Evolutionary conservation across 2,888 invertebrate genomes (phyloP).

Genomic region (Hedya salicella): DNA sequence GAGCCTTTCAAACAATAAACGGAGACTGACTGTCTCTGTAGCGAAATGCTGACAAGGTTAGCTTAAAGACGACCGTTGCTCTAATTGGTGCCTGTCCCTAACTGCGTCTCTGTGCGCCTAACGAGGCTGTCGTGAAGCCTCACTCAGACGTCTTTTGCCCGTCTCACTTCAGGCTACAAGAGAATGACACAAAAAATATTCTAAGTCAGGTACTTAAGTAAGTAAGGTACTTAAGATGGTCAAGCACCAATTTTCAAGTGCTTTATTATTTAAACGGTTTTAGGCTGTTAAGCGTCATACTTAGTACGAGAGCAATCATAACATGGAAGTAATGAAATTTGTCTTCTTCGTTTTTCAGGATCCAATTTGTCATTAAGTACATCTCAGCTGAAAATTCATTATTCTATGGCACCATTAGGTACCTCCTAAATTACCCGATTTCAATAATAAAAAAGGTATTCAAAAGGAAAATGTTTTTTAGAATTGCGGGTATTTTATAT

Average conservation of each 20-base stretch:
- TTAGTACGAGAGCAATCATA: background rate
- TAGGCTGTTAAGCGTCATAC: background rate
- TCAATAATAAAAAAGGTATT: no score
- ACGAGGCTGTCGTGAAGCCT: constrained; percentile 47
- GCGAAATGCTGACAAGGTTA: constrained; percentile 36
- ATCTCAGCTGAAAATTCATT: no score
- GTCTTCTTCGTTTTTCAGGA: background rate
- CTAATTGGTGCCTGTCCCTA: constrained; percentile 51
- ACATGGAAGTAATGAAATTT: background rate
- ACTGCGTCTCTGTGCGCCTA: constrained; percentile 47
- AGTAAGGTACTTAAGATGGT: background rate
- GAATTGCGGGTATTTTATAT: no score
- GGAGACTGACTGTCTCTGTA: background rate
- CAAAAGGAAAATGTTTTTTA: no score
- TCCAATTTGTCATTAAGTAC: background rate
- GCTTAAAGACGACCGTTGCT: constrained; percentile 48
- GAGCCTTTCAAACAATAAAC: background rate
- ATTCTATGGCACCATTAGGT: no score
- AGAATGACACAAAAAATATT: background rate
- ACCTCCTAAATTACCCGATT: no score
- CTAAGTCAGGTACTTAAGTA: background rate
- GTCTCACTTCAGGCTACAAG: constrained; percentile 13
- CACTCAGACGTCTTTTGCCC: constrained; percentile 48
- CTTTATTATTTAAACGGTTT: background rate
- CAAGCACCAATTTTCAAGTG: background rate